Base-by-base conservation (phyloP, 2,888 invertebrate genomes). In the Branchinecta sandiegonensis region DNA sequence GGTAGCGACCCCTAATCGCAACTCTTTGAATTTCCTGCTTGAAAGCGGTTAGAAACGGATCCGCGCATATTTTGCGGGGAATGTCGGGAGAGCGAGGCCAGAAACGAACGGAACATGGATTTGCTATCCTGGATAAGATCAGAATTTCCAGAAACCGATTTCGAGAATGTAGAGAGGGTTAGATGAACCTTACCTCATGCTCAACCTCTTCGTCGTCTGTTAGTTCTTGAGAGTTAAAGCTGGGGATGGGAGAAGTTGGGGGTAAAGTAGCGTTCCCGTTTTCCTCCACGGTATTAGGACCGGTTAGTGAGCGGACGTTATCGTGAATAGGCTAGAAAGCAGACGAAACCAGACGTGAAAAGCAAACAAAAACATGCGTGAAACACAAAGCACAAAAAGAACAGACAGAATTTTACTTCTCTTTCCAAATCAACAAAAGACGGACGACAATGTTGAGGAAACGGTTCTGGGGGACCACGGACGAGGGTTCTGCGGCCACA, bases 271-370 rank as follows among this genome's bases (percentile, higher is more conserved):
- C 10, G 14, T 17, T 17, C 56, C 14, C 56, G 17, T 14, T 14
- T n/a, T 17, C 56, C 14, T 56, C 56, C 56, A 56, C 6, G 37
- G 37, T 56, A 56, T 56, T 56, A 56, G 56, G 14, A 56, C 17
- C 56, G 17, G n/a, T 56, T 56, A 56, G 17, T 56, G n/a, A 17
- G 17, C 56, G 56, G n/a, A 17, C 17, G 17, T 56, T 56, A 14
- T 56, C 56, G 56, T 56, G 56, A n/a, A 56, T 14, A 56, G 56
- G 56, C 56, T 56, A 10, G 56, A 56, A 56, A 56, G 56, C 56
- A 56, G 56, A 56, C 56, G 17, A 17, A 56, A 56, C 56, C 8
- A 56, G 9, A n/a, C 14, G n/a, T n/a, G 17, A 56, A 56, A 56
- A 56, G 56, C 56, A 56, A 14, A 17, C 56, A 7, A n/a, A 56